Percentiles rank a stretch among this genome's conserved stretches.
phyloP scores from a whole-genome alignment of 2,113 vertebrate species.

The Larimichthys crocea region DNA sequence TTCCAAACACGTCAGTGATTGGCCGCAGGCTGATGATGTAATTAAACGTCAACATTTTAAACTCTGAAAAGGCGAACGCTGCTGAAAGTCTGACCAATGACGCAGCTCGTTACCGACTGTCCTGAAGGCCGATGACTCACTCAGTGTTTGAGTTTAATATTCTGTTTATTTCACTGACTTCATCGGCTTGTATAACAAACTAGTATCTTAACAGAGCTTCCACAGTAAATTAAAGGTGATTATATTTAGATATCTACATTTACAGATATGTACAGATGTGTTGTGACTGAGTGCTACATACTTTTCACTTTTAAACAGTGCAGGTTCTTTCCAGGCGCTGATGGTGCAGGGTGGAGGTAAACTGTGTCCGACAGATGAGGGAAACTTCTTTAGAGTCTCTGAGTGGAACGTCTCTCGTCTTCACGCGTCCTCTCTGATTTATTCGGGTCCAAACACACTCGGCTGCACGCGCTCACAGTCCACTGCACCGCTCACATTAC shows the following conservation, averaged over 20 bases:
- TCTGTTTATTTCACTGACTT: too few relatives aligned
- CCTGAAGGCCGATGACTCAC: slow-evolving; percentile 30
- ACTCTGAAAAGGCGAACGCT: slow-evolving; percentile 35
- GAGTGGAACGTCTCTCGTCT: slow-evolving; percentile 1
- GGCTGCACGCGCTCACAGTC: background rate
- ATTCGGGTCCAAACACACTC: background rate
- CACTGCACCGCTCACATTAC: slow-evolving; percentile 8
- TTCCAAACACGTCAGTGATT: background rate
- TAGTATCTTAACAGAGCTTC: too few relatives aligned
- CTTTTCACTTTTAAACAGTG: too few relatives aligned
- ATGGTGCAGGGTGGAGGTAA: too few relatives aligned
- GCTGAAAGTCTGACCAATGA: slow-evolving; percentile 13
- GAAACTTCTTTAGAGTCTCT: slow-evolving; percentile 4
- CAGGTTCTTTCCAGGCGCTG: too few relatives aligned
- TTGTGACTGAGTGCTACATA: too few relatives aligned
- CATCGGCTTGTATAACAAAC: too few relatives aligned
- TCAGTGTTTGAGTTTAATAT: background rate
- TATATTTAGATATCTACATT: too few relatives aligned
- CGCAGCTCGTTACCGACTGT: background rate
- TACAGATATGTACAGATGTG: too few relatives aligned
- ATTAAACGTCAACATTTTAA: slow-evolving; percentile 32
- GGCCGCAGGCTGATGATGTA: slow-evolving; percentile 22
- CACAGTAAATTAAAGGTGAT: too few relatives aligned
- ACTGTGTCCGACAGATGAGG: background rate
- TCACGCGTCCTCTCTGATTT: slow-evolving; percentile 2